Evolutionary conservation across 2,888 invertebrate species (phyloP).

Genomic region (Tromatobia lineatoria): DNA sequence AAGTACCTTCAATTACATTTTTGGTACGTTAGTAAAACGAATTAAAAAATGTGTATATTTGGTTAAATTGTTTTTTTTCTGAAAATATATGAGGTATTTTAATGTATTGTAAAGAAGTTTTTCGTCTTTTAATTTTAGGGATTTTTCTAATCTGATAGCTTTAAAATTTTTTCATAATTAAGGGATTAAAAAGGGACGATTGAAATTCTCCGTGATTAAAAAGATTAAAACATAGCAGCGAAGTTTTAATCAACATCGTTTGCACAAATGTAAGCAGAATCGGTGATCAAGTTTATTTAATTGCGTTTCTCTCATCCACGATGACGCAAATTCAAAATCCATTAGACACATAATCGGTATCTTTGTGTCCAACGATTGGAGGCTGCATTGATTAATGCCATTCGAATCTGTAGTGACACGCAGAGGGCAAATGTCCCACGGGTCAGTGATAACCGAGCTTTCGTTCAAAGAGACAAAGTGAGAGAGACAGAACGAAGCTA

Average conservation of each 20-base stretch:
- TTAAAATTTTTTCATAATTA: background rate
- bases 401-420: background rate
- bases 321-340: background rate
- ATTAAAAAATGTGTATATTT: too few relatives aligned
- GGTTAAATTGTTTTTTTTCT: too few relatives aligned
- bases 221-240: background rate
- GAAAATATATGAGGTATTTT: too few relatives aligned
- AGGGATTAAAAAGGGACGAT: background rate
- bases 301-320: background rate
- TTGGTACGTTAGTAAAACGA: too few relatives aligned
- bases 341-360: background rate
- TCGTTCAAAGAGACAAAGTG: background rate
- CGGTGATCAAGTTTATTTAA: background rate
- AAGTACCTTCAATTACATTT: too few relatives aligned
- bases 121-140: too few relatives aligned
- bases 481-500: background rate
- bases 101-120: too few relatives aligned
- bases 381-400: conserved; percentile 7
- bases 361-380: background rate
- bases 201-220: background rate
- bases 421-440: conserved; percentile 2
- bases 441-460: conserved; percentile 20
- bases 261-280: background rate
- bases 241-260: background rate
- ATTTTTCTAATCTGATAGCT: too few relatives aligned